Conservation (phyloP, 2,797 vertebrate species). For the Enteromius afrohamiltoni region DNA sequence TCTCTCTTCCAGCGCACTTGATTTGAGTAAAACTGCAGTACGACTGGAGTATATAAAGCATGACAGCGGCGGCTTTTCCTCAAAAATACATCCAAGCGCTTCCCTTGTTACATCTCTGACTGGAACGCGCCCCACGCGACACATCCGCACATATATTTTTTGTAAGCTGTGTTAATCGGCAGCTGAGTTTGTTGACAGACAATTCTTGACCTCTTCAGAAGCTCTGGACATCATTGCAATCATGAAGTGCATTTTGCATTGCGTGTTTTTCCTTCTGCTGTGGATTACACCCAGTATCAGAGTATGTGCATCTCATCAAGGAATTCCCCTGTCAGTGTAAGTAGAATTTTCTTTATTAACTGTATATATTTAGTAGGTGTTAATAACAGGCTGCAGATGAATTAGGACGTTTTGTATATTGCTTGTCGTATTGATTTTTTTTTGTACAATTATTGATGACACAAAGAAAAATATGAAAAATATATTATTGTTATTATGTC, state of each 20-base stretch:
- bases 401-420: too few species aligned
- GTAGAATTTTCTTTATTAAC: conserved; percentile 67
- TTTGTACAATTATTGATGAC: background rate
- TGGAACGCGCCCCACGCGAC: background rate
- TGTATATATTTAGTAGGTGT: background rate
- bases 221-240: background rate
- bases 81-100: background rate
- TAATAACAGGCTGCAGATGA: background rate
- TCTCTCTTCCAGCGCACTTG: conserved; percentile 66
- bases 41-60: background rate
- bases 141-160: background rate
- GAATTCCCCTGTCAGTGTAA: conserved; percentile 97
- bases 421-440: background rate
- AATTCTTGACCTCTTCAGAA: background rate
- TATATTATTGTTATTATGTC: background rate
- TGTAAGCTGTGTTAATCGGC: background rate
- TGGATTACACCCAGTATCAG: conserved; percentile 79
- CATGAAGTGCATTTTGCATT: conserved; percentile 63
- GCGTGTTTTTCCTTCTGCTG: conserved; percentile 77
- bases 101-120: background rate
- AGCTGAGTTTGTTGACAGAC: background rate
- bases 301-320: conserved; percentile 87
- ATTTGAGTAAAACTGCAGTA: conserved; percentile 46
- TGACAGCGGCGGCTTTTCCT: background rate
- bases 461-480: background rate